Base-by-base conservation (phyloP, 2,888 invertebrate genomes). In the Hetaerina titia region DNA sequence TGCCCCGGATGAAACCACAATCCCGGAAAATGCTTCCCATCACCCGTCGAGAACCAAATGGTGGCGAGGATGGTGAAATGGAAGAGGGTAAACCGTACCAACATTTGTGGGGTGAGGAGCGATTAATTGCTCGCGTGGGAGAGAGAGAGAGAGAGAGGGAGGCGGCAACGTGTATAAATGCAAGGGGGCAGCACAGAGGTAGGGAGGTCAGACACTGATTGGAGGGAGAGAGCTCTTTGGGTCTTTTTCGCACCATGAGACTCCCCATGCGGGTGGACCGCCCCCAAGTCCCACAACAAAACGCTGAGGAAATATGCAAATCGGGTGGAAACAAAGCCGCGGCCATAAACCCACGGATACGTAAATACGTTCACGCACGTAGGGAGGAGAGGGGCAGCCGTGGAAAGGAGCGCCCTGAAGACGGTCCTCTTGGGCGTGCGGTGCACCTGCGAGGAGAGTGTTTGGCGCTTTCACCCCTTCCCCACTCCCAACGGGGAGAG, bases 231-330 rank as follows among this genome's bases (percentile, higher is more conserved):
- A 81, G 31, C 31, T 81, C 31, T 31, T 81, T 81, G 25, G 81
- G 25, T 31, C 31, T 9, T 31, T 81, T 81, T 81, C 81, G 11
- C 81, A 31, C 81, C 81, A 31, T 25, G 81, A 22, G 69, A 69
- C 81, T 31, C 74, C 9, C 25, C 45, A 45, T 13, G 31, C 31
- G 81, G 25, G 25, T 25, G 25, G 81, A 81, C 31, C 15, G 81
- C 31, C 81, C 81, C 31, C 31, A 31, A 81, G 31, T 31, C 81
- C 81, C 15, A 31, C 81, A 22, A 9, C 31, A 31, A 31, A 81
- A 81, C 31, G 81, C 81, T 25, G n/a, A 25, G 81, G 31, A 81
- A 81, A 81, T 81, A 81, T 81, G 81, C 81, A 81, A 81, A 81
- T 81, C 81, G 81, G 81, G 15, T 25, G 81, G n/a, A 81, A 81